These are phyloP conservation scores for Aurelia aurita complex sp. Pacific DNA, from an alignment of 30 jellyfish, hydroid and myxozoan species.

Conservation along the genomic window DNA sequence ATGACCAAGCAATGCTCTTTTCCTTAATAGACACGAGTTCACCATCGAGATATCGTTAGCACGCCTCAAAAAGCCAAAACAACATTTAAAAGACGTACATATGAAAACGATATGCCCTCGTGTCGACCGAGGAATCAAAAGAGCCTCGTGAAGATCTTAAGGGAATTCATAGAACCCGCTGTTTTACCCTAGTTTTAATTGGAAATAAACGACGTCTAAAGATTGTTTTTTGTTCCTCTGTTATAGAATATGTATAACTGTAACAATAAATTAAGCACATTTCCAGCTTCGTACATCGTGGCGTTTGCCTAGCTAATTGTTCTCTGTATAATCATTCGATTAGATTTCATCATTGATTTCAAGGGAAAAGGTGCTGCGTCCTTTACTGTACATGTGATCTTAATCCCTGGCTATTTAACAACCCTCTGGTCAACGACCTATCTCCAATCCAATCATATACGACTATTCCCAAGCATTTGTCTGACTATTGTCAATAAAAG, in stretches of 20 bases:
- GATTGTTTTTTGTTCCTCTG: conserved; percentile 49
- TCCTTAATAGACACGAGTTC: conserved; percentile 42
- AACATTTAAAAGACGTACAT: conserved; percentile 40
- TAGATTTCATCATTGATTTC: conserved; percentile 31
- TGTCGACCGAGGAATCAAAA: conserved; percentile 51
- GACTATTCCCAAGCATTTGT: background rate
- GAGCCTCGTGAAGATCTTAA: conserved; percentile 60
- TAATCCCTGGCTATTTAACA: conserved; percentile 6
- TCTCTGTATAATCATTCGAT: conserved; percentile 39
- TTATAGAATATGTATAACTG: conserved; percentile 61
- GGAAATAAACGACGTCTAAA: conserved; percentile 58
- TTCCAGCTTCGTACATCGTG: conserved; percentile 65
- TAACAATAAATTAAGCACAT: conserved; percentile 59
- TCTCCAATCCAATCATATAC: background rate
- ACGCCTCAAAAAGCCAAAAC: conserved; percentile 73
- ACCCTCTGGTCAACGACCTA: background rate
- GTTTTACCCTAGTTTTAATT: conserved; percentile 31
- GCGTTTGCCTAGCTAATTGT: conserved; percentile 47
- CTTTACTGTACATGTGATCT: conserved; percentile 9
- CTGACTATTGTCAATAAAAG: background rate
- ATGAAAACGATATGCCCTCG: conserved; percentile 59
- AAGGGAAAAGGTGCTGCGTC: conserved; percentile 37
- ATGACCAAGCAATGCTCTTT: conserved; percentile 42
- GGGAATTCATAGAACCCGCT: conserved; percentile 54
- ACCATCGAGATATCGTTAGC: conserved; percentile 31